Evolutionary conservation across 2,113 vertebrate species (phyloP).

Genomic region (Sylvia atricapilla): DNA sequence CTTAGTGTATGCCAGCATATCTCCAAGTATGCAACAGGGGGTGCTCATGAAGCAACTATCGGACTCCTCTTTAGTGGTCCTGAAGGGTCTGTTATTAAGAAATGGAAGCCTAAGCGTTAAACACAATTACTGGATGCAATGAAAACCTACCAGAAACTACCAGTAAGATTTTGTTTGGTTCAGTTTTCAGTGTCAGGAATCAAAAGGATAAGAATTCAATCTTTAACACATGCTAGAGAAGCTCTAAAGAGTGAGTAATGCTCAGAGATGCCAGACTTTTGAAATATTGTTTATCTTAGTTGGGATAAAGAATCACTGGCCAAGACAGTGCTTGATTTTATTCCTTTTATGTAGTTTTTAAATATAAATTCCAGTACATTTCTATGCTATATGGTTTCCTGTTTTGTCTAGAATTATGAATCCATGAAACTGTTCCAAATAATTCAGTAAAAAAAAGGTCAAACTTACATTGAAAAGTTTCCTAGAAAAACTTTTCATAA

Average conservation of each 20-base stretch:
- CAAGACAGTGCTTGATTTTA: background rate
- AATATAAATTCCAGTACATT: slow-evolving; percentile 23
- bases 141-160: background rate
- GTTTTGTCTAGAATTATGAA: slow-evolving; percentile 77
- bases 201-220: slow-evolving; percentile 14
- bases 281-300: slow-evolving; percentile 28
- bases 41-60: background rate
- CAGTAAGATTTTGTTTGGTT: background rate
- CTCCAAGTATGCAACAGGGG: background rate
- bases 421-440: slow-evolving; percentile 25
- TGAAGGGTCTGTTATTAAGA: slow-evolving; percentile 1
- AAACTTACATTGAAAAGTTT: slow-evolving; percentile 26
- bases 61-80: background rate
- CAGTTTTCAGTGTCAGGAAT: slow-evolving; percentile 14
- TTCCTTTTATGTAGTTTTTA: slow-evolving; percentile 28
- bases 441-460: slow-evolving; percentile 37
- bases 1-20: background rate
- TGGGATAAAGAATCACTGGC: background rate
- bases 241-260: background rate
- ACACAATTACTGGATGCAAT: background rate
- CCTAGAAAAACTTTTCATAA: slow-evolving; percentile 14
- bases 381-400: slow-evolving; percentile 60
- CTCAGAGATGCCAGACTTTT: slow-evolving; percentile 10
- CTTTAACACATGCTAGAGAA: slow-evolving; percentile 27
- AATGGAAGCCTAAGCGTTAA: background rate